Evolutionary conservation across 2,113 vertebrate species (phyloP).

Genomic region (Triplophysa siluroides): DNA sequence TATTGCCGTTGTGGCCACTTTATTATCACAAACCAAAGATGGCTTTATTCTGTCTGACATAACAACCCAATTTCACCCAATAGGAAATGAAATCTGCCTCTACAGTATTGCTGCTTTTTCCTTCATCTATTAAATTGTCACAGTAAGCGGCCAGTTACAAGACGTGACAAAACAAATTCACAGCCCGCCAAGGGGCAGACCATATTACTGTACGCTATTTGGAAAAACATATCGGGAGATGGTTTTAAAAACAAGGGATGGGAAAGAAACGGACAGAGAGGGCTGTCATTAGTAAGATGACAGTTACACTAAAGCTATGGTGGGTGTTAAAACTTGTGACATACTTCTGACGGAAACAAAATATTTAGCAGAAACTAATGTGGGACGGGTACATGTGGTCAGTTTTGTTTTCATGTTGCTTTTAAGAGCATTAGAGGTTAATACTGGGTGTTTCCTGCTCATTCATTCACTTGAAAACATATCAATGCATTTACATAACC

Average conservation of each 20-base stretch:
- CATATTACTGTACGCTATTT: not conserved
- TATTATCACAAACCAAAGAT: slow-evolving; percentile 56
- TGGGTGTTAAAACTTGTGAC: not conserved
- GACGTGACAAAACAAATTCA: slow-evolving; percentile 59
- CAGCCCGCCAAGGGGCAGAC: not conserved
- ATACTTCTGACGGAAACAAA: not conserved
- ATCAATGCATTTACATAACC: slow-evolving; percentile 16
- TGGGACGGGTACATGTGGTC: not conserved
- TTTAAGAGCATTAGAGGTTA: not conserved
- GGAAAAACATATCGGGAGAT: not conserved
- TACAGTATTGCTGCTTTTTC: slow-evolving; percentile 57
- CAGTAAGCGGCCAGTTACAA: slow-evolving; percentile 59
- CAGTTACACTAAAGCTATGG: not conserved
- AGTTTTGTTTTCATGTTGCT: not conserved
- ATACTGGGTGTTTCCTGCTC: not conserved
- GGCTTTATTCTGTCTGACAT: slow-evolving; percentile 62
- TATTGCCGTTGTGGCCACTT: slow-evolving; percentile 18
- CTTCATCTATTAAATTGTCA: slow-evolving; percentile 66
- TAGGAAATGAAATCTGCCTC: slow-evolving; percentile 66
- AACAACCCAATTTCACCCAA: slow-evolving; percentile 62
- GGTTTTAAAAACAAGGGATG: not conserved
- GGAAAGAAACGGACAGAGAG: not conserved
- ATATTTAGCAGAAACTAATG: not conserved
- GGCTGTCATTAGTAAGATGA: not conserved
- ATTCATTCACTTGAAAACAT: not conserved